phyloP scores from a whole-genome alignment of 53 echinoderm and acorn worm genomes.

The Henricia sp. region DNA sequence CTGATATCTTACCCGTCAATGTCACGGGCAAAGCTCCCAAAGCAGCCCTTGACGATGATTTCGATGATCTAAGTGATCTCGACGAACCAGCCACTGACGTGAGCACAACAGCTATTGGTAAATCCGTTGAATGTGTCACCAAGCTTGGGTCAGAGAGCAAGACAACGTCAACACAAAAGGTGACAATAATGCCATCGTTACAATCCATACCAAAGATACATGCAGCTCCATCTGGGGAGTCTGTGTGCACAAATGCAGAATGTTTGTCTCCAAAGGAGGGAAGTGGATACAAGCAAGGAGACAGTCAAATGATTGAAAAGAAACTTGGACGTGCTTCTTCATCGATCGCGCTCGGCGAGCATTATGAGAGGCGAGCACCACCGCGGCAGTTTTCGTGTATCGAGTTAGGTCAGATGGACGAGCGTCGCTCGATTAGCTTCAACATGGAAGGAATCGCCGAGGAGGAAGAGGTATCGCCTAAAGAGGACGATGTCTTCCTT shows the following conservation, averaged over 20 bases:
- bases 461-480: constrained; percentile 26
- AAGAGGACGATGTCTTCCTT: constrained; percentile 48
- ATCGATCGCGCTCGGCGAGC: constrained; percentile 53
- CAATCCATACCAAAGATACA: neutral
- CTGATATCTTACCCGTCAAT: constrained; percentile 6
- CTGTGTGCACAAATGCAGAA: neutral
- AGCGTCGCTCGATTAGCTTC: constrained; percentile 34
- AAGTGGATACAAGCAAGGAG: too few relatives aligned
- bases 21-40: constrained; percentile 24
- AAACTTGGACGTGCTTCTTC: constrained; percentile 48
- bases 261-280: too few relatives aligned
- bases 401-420: constrained; percentile 86
- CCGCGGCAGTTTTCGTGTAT: constrained; percentile 88
- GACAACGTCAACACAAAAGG: neutral
- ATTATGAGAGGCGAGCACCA: constrained; percentile 26
- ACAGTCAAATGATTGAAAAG: constrained; percentile 13
- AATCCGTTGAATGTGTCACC: neutral
- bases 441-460: constrained; percentile 44
- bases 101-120: neutral
- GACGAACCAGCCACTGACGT: constrained; percentile 28
- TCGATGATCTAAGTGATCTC: constrained; percentile 46
- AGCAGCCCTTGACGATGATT: constrained; percentile 49
- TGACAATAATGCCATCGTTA: neutral
- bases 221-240: neutral
- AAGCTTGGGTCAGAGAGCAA: neutral